Conservation (phyloP, 2,797 vertebrate species). For the Spea hammondii region DNA sequence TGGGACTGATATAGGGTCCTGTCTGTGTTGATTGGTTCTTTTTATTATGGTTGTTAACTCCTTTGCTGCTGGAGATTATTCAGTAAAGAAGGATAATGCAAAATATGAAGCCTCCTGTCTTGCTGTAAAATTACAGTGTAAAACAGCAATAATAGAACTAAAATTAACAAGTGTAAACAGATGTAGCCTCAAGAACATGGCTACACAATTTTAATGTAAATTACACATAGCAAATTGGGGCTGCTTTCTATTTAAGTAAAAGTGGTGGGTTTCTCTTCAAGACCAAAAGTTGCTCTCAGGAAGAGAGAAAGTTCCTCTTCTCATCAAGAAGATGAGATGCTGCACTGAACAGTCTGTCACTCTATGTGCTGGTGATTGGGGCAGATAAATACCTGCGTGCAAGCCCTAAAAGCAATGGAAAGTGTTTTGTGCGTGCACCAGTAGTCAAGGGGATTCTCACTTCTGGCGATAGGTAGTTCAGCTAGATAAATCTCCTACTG, state of each 20-base stretch:
- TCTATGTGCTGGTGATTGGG: neutral
- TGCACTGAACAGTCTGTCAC: neutral
- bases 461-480: neutral
- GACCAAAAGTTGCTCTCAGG: neutral
- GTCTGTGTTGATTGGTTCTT: too few species aligned
- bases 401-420: neutral
- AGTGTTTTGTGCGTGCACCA: neutral
- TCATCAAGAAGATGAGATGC: neutral
- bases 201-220: neutral
- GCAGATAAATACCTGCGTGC: constrained; percentile 2
- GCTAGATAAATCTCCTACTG: neutral
- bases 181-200: too few species aligned
- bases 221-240: neutral
- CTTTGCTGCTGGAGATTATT: too few species aligned
- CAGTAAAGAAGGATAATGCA: too few species aligned
- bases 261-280: neutral
- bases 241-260: neutral
- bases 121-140: too few species aligned
- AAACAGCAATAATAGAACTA: too few species aligned
- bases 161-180: too few species aligned
- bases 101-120: too few species aligned
- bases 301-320: neutral
- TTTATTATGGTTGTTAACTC: too few species aligned
- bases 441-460: neutral
- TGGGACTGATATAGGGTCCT: too few species aligned